phyloP scores from a whole-genome alignment of 2,888 invertebrate species.

The Luperina testacea region DNA sequence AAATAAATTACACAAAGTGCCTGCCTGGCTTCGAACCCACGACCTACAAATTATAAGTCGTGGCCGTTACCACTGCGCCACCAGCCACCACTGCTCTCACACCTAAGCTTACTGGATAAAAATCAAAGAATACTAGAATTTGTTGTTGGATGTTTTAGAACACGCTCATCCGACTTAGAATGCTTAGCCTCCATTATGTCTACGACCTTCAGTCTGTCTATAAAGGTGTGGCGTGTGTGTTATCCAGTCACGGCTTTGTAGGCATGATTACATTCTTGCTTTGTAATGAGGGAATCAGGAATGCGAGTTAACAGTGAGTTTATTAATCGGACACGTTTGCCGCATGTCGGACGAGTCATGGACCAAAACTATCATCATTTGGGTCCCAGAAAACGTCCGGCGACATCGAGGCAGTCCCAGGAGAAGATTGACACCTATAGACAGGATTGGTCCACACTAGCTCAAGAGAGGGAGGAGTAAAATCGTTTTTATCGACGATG shows the following conservation, averaged over 20 bases:
- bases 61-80: no score
- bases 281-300: conserved; percentile 21
- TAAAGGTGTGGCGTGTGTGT: conserved; percentile 38
- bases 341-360: no score
- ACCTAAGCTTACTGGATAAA: background rate
- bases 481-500: no score
- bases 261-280: conserved; percentile 25
- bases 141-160: background rate
- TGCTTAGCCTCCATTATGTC: conserved; percentile 11
- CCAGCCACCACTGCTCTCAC: no score
- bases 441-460: background rate
- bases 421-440: background rate
- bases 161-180: background rate
- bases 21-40: no score
- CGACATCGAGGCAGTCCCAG: background rate
- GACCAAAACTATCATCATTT: background rate
- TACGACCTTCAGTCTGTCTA: conserved; percentile 27
- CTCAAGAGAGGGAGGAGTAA: background rate
- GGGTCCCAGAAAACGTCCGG: background rate
- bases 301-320: background rate
- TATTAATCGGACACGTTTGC: background rate
- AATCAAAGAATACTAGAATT: background rate
- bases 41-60: no score
- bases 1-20: no score
- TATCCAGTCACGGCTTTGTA: conserved; percentile 21